Conservation (phyloP, 1,140 invertebrate species). For the Zaprionus ornatus region DNA sequence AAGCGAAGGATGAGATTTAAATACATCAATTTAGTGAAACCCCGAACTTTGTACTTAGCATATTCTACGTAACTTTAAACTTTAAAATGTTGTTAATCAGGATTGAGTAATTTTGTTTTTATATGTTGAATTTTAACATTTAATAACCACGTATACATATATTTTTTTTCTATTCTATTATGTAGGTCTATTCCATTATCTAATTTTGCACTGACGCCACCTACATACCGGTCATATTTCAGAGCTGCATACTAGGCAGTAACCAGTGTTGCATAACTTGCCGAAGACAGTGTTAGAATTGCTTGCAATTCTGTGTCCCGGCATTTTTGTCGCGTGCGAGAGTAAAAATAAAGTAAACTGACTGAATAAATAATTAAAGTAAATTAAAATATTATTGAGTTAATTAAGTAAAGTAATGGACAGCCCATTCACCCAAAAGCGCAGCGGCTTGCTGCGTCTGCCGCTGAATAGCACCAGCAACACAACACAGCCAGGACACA, state of each 20-base stretch:
- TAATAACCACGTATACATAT: no score
- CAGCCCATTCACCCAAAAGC: slow-evolving; percentile 36
- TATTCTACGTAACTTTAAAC: no score
- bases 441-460: slow-evolving; percentile 37
- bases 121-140: no score
- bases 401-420: slow-evolving; percentile 24
- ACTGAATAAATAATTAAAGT: no score
- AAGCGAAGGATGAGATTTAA: no score
- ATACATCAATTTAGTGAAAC: no score
- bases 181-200: neutral
- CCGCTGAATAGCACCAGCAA: slow-evolving; percentile 29
- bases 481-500: slow-evolving; percentile 7
- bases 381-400: neutral
- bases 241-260: slow-evolving; percentile 6
- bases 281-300: slow-evolving; percentile 5
- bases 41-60: no score
- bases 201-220: neutral
- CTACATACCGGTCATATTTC: neutral
- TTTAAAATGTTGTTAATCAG: no score
- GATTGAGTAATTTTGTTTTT: no score
- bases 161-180: neutral
- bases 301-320: slow-evolving; percentile 32
- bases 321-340: slow-evolving; percentile 57
- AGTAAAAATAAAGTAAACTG: neutral
- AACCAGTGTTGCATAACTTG: slow-evolving; percentile 5